These are phyloP conservation scores for Panthera uncia DNA, from an alignment of 2,113 vertebrate species.

Conservation along the genomic window DNA sequence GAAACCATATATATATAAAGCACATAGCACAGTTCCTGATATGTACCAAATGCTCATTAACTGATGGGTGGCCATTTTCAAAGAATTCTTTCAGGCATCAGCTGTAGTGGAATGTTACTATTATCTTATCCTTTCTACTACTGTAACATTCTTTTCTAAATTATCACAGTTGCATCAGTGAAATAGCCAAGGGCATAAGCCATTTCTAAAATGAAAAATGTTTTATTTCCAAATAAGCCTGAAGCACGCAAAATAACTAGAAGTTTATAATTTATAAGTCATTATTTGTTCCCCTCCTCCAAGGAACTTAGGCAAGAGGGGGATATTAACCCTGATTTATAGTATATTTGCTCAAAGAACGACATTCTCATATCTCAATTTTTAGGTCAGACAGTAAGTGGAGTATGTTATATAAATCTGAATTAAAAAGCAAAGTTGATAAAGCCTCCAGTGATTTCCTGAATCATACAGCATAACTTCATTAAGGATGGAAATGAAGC, in stretches of 20 bases:
- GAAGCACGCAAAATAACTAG: background rate
- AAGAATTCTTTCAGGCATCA: background rate
- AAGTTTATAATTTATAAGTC: background rate
- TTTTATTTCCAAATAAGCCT: background rate
- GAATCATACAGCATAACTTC: conserved; percentile 11
- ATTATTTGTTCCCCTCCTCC: background rate
- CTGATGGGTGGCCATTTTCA: background rate
- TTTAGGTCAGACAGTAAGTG: conserved; percentile 9
- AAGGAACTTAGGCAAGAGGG: background rate
- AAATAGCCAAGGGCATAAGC: background rate
- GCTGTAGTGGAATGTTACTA: background rate
- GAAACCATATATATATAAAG: background rate
- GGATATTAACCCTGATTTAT: background rate
- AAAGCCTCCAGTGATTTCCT: conserved; percentile 41
- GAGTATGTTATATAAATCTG: conserved; percentile 13
- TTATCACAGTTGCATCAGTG: background rate
- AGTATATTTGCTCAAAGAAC: conserved; percentile 21
- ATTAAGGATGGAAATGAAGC: conserved; percentile 12
- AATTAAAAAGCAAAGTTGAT: conserved; percentile 59
- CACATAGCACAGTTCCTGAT: background rate
- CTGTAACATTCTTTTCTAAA: background rate
- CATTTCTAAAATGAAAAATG: conserved; percentile 24
- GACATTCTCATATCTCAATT: background rate
- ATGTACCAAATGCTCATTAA: background rate
- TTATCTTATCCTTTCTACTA: background rate